Base-by-base conservation (phyloP, 2,797 vertebrate species). In the Microhierax caerulescens region DNA sequence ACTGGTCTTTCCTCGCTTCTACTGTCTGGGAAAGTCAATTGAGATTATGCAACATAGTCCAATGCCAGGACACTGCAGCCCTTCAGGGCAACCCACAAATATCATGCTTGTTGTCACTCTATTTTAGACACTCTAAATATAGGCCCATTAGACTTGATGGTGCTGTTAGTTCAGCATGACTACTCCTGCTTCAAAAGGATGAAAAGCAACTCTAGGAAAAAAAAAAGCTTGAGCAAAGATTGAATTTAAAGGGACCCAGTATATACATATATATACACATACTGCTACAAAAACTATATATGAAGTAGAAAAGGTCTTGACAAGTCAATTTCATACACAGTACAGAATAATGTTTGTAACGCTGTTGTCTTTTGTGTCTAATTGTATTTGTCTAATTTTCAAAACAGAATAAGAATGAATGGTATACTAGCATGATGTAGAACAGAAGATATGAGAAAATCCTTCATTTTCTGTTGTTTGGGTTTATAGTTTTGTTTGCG, bases 121-220 rank as follows among this genome's bases (percentile, higher is more conserved):
- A 59, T 90, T 79, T 94, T 64, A 85, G 69, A 91, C 25, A 67
- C 19, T 60, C 84, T 97, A 95, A 96, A 96, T 89, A 96, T 94
- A 97, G 94, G 36, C 15, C 30, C 50, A 94, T 92, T 90, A 90
- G 50, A 78, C 59, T 69, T 43, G 36, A 51, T 73, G 36, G 37
- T 84, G 43, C 73, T 78, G 54, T 69, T 85, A 5, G 3, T 79
- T 80, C 90, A 89, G 68, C 36, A 47, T 54, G 45, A 57, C 41
- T 59, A 54, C 50, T 75, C 57, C 43, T 47, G 16, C 84, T 91
- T 78, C 73, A 93, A 65, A 9, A 67, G 56, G 88, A 88, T 14
- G 34, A 88, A 90, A 91, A 91, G 57, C n/a, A 83, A 39, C 30
- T 57, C 22, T 22, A 69, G 53, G 22, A 11, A 30, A 65, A 60